phyloP scores from a whole-genome alignment of 1,140 invertebrate species.

The Ceratoteleas bidentatus region DNA sequence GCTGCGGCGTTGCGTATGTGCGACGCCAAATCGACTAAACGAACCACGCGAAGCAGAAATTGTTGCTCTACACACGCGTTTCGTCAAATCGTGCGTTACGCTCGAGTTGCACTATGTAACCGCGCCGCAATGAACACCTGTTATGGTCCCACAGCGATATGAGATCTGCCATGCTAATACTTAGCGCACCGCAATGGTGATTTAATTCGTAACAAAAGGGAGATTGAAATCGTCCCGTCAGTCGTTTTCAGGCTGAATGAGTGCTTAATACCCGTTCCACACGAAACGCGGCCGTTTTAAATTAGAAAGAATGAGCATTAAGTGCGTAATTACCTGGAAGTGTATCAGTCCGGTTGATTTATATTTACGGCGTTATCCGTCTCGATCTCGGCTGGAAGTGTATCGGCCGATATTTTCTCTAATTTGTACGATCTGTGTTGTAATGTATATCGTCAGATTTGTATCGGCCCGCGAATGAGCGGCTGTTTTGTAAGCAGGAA shows the following conservation, averaged over 20 bases:
- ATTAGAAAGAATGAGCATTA: slow-evolving; percentile 50
- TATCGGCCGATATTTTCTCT: slow-evolving; percentile 34
- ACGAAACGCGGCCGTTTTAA: slow-evolving; percentile 58
- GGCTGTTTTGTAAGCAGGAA: slow-evolving; percentile 14
- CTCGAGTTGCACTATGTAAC: slow-evolving; percentile 68
- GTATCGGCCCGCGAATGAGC: slow-evolving; percentile 2
- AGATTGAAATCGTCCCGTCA: slow-evolving; percentile 72
- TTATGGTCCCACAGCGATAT: slow-evolving; percentile 74
- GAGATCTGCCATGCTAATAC: slow-evolving; percentile 72
- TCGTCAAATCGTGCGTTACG: slow-evolving; percentile 64
- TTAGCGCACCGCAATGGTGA: slow-evolving; percentile 73
- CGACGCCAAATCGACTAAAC: slow-evolving; percentile 36
- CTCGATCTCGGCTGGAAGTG: slow-evolving; percentile 14
- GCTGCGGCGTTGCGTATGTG: slow-evolving; percentile 20
- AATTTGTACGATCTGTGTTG: slow-evolving; percentile 31
- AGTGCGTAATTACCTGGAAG: slow-evolving; percentile 49
- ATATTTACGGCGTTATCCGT: slow-evolving; percentile 29
- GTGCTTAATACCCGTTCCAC: slow-evolving; percentile 76
- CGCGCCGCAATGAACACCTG: slow-evolving; percentile 73
- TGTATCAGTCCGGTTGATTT: slow-evolving; percentile 28
- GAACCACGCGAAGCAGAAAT: slow-evolving; percentile 49
- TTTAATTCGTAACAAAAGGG: slow-evolving; percentile 75
- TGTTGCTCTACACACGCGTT: slow-evolving; percentile 59
- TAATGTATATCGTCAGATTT: slow-evolving; percentile 26
- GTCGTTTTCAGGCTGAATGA: slow-evolving; percentile 67